Evolutionary conservation across 1,140 invertebrate genomes (phyloP).

Genomic region (Parapsyche elsis): DNA sequence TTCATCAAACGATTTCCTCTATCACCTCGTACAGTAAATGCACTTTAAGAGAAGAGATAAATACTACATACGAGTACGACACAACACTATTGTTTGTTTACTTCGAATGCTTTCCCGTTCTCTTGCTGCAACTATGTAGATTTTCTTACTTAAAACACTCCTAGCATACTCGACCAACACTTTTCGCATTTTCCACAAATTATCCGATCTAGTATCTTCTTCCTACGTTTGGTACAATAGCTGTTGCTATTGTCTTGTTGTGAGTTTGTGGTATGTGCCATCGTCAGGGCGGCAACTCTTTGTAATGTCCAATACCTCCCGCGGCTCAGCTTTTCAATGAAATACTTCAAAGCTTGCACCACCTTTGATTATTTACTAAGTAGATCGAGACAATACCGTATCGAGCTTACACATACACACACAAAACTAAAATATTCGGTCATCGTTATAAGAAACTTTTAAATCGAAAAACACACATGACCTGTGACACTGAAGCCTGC

Average conservation of each 20-base stretch:
- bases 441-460: not conserved
- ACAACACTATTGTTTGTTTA: no score
- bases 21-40: no score
- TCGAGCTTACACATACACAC: not conserved
- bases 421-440: not conserved
- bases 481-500: constrained; percentile 17
- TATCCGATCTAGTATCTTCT: no score
- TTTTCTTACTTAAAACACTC: no score
- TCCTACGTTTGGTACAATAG: not conserved
- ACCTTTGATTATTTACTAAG: constrained; percentile 47
- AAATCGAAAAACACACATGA: not conserved
- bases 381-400: constrained; percentile 39
- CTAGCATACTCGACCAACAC: no score
- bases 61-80: no score
- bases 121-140: no score
- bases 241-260: constrained; percentile 7
- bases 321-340: constrained; percentile 45
- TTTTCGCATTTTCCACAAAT: no score
- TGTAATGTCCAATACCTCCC: constrained; percentile 47
- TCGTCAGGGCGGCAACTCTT: constrained; percentile 46
- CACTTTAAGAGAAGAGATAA: no score
- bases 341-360: constrained; percentile 47
- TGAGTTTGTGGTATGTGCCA: constrained; percentile 15
- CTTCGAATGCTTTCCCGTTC: no score
- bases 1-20: no score